A percentile compares a stretch with the other conserved stretches of the same genome.
These are phyloP conservation scores for Ochlodes sylvanus DNA, from an alignment of 2,888 invertebrate species.

Conservation along the genomic window DNA sequence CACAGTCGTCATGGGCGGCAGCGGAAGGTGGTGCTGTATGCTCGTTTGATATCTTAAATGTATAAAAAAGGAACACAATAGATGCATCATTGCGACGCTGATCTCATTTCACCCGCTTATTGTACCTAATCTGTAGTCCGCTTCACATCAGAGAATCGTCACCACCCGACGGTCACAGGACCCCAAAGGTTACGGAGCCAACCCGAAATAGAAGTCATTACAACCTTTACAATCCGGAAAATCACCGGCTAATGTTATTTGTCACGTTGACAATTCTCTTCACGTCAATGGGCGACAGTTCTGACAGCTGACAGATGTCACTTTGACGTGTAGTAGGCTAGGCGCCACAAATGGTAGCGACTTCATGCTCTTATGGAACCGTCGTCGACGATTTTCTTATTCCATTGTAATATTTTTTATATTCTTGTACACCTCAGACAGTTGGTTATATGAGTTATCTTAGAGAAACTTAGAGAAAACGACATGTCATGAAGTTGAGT, in stretches of 20 bases:
- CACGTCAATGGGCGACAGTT: not conserved
- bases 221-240: not conserved
- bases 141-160: conserved; percentile 12
- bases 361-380: conserved; percentile 4
- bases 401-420: not conserved
- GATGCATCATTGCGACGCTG: too few relatives aligned
- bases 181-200: conserved; percentile 10
- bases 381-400: not conserved
- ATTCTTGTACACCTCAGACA: not conserved
- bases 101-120: too few relatives aligned
- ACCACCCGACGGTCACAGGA: conserved; percentile 21
- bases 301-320: conserved; percentile 24
- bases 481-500: not conserved
- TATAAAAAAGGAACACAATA: too few relatives aligned
- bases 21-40: too few relatives aligned
- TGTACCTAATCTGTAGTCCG: conserved; percentile 1
- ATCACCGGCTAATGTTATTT: conserved; percentile 13
- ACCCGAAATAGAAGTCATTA: conserved; percentile 31
- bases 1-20: too few relatives aligned
- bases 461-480: too few relatives aligned
- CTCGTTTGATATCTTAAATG: too few relatives aligned
- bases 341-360: conserved; percentile 14
- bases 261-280: conserved; percentile 17
- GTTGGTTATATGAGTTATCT: too few relatives aligned
- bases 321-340: not conserved